phyloP scores from a whole-genome alignment of 2,797 vertebrate genomes.

The Pitangus sulphuratus region DNA sequence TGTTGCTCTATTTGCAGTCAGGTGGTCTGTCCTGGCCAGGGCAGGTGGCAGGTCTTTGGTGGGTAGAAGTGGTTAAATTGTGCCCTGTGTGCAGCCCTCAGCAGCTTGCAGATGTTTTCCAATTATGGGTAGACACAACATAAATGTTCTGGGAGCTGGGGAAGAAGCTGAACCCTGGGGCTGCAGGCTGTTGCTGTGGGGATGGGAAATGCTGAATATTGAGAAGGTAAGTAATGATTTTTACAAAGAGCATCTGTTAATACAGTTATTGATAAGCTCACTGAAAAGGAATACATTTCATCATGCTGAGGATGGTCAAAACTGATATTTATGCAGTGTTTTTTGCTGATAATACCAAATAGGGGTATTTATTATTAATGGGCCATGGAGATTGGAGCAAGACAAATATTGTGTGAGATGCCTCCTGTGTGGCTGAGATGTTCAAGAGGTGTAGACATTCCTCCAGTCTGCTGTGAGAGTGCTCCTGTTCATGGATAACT shows the following conservation, averaged over 20 bases:
- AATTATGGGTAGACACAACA: background rate
- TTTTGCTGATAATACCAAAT: background rate
- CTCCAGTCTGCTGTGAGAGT: background rate
- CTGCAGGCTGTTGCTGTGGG: background rate
- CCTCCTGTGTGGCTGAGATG: background rate
- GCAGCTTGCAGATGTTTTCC: background rate
- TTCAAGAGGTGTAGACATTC: no score
- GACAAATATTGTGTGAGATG: background rate
- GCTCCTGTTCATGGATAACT: background rate
- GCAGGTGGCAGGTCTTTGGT: fast-evolving
- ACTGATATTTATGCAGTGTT: background rate
- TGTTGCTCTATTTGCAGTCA: no score
- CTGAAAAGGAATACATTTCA: background rate
- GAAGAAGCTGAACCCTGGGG: background rate
- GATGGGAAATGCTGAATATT: background rate
- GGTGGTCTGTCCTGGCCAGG: fast-evolving
- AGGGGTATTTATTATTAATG: background rate
- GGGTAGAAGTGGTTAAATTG: background rate
- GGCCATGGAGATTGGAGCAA: background rate
- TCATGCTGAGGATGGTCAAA: background rate
- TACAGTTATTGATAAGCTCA: background rate
- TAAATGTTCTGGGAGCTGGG: background rate
- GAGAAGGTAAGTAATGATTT: background rate
- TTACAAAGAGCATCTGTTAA: background rate
- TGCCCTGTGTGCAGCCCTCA: fast-evolving